Conservation (phyloP, 2,113 vertebrate genomes). For the Canis aureus region DNA sequence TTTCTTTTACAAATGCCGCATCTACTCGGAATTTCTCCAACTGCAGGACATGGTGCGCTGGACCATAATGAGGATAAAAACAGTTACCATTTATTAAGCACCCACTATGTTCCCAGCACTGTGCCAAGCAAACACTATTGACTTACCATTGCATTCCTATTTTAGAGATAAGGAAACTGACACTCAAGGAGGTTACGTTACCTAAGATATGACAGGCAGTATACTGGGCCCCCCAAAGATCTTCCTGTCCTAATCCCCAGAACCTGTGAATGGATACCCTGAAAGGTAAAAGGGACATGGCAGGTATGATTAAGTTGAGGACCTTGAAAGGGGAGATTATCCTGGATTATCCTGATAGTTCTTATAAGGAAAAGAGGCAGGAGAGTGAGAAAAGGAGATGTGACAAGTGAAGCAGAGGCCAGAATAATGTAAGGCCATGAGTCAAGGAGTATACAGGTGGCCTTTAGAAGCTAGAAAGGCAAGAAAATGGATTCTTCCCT, state of each 20-base stretch:
- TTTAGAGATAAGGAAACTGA: not conserved
- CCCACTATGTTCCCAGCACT: not conserved
- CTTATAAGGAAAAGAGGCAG: not conserved
- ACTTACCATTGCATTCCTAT: not conserved
- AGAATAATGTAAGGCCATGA: not conserved
- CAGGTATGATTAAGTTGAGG: not conserved
- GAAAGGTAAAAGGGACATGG: not conserved
- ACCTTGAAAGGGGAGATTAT: not conserved
- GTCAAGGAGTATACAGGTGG: fast-evolving
- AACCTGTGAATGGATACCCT: not conserved
- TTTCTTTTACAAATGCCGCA: slow-evolving; percentile 30
- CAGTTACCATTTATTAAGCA: not conserved
- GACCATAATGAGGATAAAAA: not conserved
- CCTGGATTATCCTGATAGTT: too few species aligned
- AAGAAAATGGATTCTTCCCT: not conserved
- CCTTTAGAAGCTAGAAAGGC: not conserved
- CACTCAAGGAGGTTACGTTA: not conserved
- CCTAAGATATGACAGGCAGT: not conserved
- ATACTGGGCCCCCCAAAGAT: not conserved
- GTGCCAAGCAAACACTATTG: not conserved
- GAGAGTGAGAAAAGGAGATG: not conserved
- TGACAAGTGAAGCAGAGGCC: not conserved
- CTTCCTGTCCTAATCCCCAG: not conserved
- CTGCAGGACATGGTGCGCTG: not conserved
- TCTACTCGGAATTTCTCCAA: slow-evolving; percentile 30